These are phyloP conservation scores for Drosophila saltans DNA, from an alignment of 1,140 invertebrate species.

Conservation along the genomic window DNA sequence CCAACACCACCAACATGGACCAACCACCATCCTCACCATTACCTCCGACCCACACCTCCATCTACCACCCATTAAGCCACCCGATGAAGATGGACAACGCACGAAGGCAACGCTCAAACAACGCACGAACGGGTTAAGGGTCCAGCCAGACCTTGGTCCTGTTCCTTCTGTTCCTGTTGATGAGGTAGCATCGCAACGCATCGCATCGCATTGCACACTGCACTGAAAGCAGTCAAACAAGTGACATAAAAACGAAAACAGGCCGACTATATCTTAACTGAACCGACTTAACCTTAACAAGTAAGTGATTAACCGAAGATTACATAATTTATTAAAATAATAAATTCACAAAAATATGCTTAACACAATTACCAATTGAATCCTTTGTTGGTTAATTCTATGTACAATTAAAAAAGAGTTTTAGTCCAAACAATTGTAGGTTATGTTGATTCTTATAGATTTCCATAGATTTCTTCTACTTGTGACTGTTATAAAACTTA, in stretches of 20 bases:
- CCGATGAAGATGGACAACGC: slow-evolving; percentile 32
- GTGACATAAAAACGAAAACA: slow-evolving; percentile 28
- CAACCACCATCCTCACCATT: slow-evolving; percentile 4
- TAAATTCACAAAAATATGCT: slow-evolving; percentile 8
- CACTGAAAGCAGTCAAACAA: neutral
- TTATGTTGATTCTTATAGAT: too few species aligned
- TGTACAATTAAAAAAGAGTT: too few species aligned
- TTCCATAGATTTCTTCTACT: too few species aligned
- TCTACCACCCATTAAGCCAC: slow-evolving; percentile 6
- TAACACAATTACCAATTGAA: too few species aligned
- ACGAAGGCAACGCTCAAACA: slow-evolving; percentile 48
- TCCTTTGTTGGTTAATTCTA: too few species aligned
- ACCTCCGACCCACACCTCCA: slow-evolving; percentile 2
- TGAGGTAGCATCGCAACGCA: slow-evolving; percentile 14
- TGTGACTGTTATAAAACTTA: too few species aligned
- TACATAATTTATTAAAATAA: too few species aligned
- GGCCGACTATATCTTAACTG: neutral
- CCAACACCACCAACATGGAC: slow-evolving; percentile 41
- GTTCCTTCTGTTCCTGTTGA: neutral
- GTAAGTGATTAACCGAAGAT: too few species aligned
- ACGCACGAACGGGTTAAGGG: slow-evolving; percentile 73
- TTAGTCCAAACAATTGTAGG: too few species aligned
- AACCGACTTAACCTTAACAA: too few species aligned
- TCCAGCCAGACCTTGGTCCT: slow-evolving; percentile 27
- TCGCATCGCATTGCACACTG: slow-evolving; percentile 1